Base-by-base conservation (phyloP, 2,888 invertebrate genomes). In the Drosophila pegasa region DNA sequence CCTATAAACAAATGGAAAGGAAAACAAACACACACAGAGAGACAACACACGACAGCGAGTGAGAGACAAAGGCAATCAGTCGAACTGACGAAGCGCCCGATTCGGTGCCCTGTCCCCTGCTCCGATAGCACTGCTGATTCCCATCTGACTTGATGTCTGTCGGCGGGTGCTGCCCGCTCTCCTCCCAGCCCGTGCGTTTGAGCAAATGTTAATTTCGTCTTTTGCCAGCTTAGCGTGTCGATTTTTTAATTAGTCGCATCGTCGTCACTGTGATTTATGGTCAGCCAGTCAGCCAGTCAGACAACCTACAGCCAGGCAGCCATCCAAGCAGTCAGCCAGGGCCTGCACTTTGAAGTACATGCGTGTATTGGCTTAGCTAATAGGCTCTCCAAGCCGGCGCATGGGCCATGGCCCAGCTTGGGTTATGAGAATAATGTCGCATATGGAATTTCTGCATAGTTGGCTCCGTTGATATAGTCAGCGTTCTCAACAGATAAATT, bases 211-310 rank as follows among this genome's bases (percentile, higher is more conserved):
- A 88, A 85, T 86, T 88, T 78, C 70, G 87, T 75, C 88, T 87
- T 75, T 80, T 78, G 89, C 87, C 87, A 85, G 89, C 85, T 86
- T 81, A 87, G 86, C 89, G 86, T 86, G 86, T 85, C 89, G 89
- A 86, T 86, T 86, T 86, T 86, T 86, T 86, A 86, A 86, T 86
- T 86, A 86, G 89, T 87, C 89, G 80, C 87, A 81, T 81, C 85
- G 81, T 84, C 80, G 86, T 88, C 87, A 71, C 71, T 77, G 85
- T 86, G 86, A 86, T 86, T 86, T 86, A 86, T 86, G 85, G 76
- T 35, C 80, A 60, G 54, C 54, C 75, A 75, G 48, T 38, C 66
- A 60, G 31, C 0, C 68, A 55, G 57, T 16, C 50, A 43, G 14
- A n/a, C 48, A 52, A 43, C 3, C 63, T 18, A 8, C 48, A 38